Evolutionary conservation across 2,888 invertebrate species (phyloP).

Genomic region (Parthenolecanium corni): DNA sequence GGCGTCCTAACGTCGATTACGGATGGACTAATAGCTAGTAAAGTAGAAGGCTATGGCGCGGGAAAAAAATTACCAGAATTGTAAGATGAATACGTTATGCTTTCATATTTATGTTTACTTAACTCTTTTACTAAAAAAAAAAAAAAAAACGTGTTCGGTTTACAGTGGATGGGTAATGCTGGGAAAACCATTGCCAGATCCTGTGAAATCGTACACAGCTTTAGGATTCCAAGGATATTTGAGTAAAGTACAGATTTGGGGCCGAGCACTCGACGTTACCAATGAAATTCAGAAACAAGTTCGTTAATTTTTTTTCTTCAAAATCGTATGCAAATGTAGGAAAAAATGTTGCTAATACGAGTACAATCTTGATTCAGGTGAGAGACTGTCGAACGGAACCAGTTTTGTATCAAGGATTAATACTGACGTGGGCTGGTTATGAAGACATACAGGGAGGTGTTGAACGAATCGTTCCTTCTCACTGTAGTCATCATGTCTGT

Average conservation of each 20-base stretch:
- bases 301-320: slow-evolving; percentile 10
- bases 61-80: slow-evolving; percentile 70
- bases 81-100: slow-evolving; percentile 50
- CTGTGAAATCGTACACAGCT: slow-evolving; percentile 65
- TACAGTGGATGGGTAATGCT: slow-evolving; percentile 79
- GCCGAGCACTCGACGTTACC: slow-evolving; percentile 76
- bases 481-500: slow-evolving; percentile 81
- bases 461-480: slow-evolving; percentile 79
- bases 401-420: slow-evolving; percentile 70
- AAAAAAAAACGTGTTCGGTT: not conserved
- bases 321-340: not conserved
- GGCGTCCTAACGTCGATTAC: slow-evolving; percentile 82
- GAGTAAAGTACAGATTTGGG: slow-evolving; percentile 91
- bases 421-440: slow-evolving; percentile 88
- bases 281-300: slow-evolving; percentile 86
- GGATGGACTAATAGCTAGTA: slow-evolving; percentile 90
- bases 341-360: not conserved
- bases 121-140: not conserved
- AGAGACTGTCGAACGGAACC: slow-evolving; percentile 85
- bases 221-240: slow-evolving; percentile 91
- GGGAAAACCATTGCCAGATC: slow-evolving; percentile 74
- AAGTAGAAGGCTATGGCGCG: slow-evolving; percentile 75
- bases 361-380: slow-evolving; percentile 38
- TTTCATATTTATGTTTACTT: slow-evolving; percentile 1
- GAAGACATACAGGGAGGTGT: slow-evolving; percentile 80